Percentiles rank a stretch among this genome's conserved stretches.
These are phyloP conservation scores for Ceramica pisi DNA, from an alignment of 2,888 invertebrate species.

Conservation along the genomic window DNA sequence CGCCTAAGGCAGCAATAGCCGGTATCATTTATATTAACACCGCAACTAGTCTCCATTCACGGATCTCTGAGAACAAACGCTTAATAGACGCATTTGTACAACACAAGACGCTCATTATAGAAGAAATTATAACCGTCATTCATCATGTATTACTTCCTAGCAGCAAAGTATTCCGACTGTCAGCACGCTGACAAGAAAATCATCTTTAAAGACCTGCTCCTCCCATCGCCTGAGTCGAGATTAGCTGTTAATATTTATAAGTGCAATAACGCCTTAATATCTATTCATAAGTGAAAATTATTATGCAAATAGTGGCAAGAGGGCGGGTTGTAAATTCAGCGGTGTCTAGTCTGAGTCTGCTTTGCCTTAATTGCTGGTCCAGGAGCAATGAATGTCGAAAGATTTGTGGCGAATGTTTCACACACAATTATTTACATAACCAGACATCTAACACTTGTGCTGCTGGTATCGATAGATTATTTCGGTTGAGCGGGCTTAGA, in stretches of 20 bases:
- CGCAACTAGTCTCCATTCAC: conserved; percentile 36
- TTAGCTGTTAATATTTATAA: conserved; percentile 89
- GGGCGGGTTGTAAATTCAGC: conserved; percentile 82
- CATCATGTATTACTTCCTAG: conserved; percentile 79
- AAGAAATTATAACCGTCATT: conserved; percentile 79
- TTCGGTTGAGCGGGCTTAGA: neutral
- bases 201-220: conserved; percentile 76
- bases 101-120: conserved; percentile 82
- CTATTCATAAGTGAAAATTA: conserved; percentile 91
- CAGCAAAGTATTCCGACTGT: conserved; percentile 79
- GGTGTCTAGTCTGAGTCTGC: conserved; percentile 71
- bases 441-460: conserved; percentile 18
- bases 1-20: conserved; percentile 23
- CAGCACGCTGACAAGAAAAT: conserved; percentile 84
- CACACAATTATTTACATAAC: conserved; percentile 54
- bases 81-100: conserved; percentile 71
- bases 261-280: conserved; percentile 88
- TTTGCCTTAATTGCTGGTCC: conserved; percentile 80
- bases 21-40: conserved; percentile 24
- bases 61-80: conserved; percentile 40
- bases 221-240: conserved; percentile 77
- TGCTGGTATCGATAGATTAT: conserved; percentile 18
- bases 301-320: conserved; percentile 89
- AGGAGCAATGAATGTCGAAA: conserved; percentile 65
- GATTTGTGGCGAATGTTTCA: conserved; percentile 56